Base-by-base conservation (phyloP, 2,797 vertebrate species). In the Pristis pectinata region DNA sequence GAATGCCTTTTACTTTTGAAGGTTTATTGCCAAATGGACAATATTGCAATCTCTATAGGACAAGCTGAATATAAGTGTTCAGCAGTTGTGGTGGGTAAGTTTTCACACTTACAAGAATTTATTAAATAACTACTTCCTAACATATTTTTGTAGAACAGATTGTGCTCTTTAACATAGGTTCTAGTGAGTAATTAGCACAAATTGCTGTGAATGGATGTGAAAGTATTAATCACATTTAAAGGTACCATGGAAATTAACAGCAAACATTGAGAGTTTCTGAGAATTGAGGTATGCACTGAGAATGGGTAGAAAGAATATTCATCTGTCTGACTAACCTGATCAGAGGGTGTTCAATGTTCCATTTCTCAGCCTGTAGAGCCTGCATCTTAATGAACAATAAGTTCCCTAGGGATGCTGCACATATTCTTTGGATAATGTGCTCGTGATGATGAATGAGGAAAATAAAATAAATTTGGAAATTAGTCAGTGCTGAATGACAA, bases 71-170 rank as follows among this genome's bases (percentile, higher is more conserved):
- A 96, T 94, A 97, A 97, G 94, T 98, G 97, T 1, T 61, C 97
- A 82, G 98, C 97, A 94, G 95, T 96, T 0, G 95, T 98, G 1
- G 95, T 98, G 94, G 98, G 98, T 98, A 96, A 97, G 98, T 96
- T 93, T 93, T 74, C 67, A 93, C 1, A 72, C 67, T 93, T 49
- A 74, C 11, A 15, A 34, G 13, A 74, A 76, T 74, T n/a, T 67
- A 22, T 64, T 41, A 7, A 67, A 67, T 53, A n/a, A 15, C 67
- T 67, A 91, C n/a, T 24, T 8, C 19, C 37, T 91, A 1, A 19
- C 24, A 74, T 24, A 74, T 74, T 67, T 61, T 24, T 44, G 41
- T 10, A 22, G n/a, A 91, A 67, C 24, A 1, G 17, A 91, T 91
- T 91, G 53, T 87, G 34, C 10, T 91, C 67, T 22, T 89, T 24